Conservation (phyloP, 2,113 vertebrate genomes). For the Pyxicephalus adspersus region DNA sequence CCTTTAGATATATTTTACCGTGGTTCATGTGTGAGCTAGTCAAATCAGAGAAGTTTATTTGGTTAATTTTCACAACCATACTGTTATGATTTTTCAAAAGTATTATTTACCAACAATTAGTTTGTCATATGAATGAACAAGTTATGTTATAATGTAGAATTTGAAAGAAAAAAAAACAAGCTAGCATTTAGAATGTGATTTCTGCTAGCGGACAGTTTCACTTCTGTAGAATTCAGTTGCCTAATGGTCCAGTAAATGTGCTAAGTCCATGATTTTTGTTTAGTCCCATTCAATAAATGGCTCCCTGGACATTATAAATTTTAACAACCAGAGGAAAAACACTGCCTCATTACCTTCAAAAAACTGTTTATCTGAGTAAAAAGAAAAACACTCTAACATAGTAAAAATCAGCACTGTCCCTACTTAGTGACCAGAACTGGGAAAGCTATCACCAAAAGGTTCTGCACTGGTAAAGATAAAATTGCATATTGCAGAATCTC, state of each 20-base stretch:
- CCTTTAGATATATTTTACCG: no score
- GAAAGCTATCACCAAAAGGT: constrained; percentile 21
- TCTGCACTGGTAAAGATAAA: constrained; percentile 42
- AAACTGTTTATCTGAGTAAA: constrained; percentile 47
- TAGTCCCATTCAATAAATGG: constrained; percentile 52
- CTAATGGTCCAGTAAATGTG: constrained; percentile 54
- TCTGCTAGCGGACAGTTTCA: constrained; percentile 32
- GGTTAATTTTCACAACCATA: no score
- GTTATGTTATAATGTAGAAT: no score
- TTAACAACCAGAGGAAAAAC: constrained; percentile 49
- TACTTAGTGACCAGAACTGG: constrained; percentile 28
- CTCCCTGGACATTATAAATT: constrained; percentile 51
- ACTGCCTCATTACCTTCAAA: constrained; percentile 50
- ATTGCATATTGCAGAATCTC: not conserved
- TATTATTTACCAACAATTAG: no score
- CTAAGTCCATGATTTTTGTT: constrained; percentile 52
- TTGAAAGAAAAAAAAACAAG: not conserved
- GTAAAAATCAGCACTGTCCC: constrained; percentile 33
- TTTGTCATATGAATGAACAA: no score
- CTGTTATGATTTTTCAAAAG: no score
- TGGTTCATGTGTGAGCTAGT: no score
- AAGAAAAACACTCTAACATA: constrained; percentile 43
- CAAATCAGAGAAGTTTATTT: no score
- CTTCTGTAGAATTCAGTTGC: constrained; percentile 39
- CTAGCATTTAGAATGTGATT: constrained; percentile 2